Evolutionary conservation across 2,113 vertebrate genomes (phyloP), one percentile per base, ranked within the genome.

Genomic region (Crotalus helleri): DNA sequence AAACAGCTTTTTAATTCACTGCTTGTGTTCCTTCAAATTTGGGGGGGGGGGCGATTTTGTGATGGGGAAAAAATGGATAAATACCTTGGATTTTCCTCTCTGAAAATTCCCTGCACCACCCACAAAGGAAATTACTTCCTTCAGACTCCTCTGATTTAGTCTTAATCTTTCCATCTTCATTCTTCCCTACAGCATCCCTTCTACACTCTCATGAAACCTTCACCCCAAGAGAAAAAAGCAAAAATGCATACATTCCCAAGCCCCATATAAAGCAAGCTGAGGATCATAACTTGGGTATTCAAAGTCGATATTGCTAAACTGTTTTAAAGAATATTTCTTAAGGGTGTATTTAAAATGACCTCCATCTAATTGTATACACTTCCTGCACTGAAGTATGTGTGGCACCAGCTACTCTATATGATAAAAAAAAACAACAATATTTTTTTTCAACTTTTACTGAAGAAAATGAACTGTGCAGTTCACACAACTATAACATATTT

Each of bases 381-480:
- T 49, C 64, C 54, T 92, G 26, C 61, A 85, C 26, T 88, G 33
- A 58, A 59, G 39, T 4, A 24, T 58, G 53, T 89, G 19, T 51
- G 44, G 39, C 61, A 33, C 46, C 59, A 91, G 26, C 29, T n/a
- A 58, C n/a, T 19, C 17, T 0, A 0, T 12, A 91, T 0, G 0
- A 21, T 1, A 0, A 88, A 69, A 88, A 87, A 69, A 58, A 89
- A 89, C 61, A 46, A 46, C 46, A 46, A 46, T 46, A 17, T 85
- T 93, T 51, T 51, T 51, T 93, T 57, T n/a, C 64, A 81, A 39
- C 46, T 93, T 85, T 9, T 91, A 49, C 89, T 33, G 69, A 94
- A 0, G 2, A 69, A 44, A 87, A 55, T 54, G 11, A 85, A 26
- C 86, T 44, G 46, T 69, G 85, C 53, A 89, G 19, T 85, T 61